These are phyloP conservation scores for Cynopterus sphinx DNA, from an alignment of 2,797 vertebrate genomes.

Conservation along the genomic window DNA sequence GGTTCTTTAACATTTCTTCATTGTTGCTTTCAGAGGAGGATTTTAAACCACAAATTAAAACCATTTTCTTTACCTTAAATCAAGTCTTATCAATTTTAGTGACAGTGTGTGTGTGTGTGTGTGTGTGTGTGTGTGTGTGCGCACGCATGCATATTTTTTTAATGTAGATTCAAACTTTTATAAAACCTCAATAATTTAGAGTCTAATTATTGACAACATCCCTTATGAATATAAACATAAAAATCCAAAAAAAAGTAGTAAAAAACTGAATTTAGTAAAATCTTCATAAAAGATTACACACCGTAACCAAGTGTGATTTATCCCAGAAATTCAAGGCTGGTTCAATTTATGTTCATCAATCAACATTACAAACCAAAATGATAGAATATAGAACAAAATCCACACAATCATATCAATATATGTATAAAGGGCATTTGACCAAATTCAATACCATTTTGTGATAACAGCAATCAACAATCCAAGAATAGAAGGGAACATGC, in stretches of 20 bases:
- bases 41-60: not conserved
- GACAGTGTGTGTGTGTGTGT: not conserved
- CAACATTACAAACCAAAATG: not conserved
- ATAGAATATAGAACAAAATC: not conserved
- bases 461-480: not conserved
- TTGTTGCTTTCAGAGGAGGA: not conserved
- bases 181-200: not conserved
- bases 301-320: not conserved
- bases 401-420: not conserved
- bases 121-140: too few species aligned
- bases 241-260: not conserved
- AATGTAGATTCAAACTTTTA: not conserved
- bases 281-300: not conserved
- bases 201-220: not conserved
- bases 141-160: too few species aligned
- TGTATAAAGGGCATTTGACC: not conserved
- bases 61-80: not conserved
- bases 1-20: not conserved
- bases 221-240: not conserved
- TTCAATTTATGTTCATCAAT: not conserved
- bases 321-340: not conserved
- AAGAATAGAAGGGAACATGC: not conserved
- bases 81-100: not conserved
- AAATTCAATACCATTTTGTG: not conserved
- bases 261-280: not conserved